These are phyloP conservation scores for Eospalax fontanierii DNA, from an alignment of 2,797 vertebrate genomes.

Conservation along the genomic window DNA sequence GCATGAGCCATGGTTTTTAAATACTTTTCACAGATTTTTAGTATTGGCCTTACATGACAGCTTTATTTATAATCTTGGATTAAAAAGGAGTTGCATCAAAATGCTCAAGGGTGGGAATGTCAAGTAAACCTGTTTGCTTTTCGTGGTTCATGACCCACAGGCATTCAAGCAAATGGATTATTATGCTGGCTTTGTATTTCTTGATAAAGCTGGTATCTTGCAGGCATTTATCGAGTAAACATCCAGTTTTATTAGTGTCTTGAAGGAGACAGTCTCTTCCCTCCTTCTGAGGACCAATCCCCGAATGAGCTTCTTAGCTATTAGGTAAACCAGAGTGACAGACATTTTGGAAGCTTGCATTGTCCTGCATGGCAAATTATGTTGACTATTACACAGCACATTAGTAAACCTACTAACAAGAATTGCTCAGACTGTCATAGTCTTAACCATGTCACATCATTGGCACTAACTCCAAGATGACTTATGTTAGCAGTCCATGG, in stretches of 20 bases:
- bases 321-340: background rate
- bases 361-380: background rate
- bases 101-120: constrained; percentile 52
- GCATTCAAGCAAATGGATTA: constrained; percentile 67
- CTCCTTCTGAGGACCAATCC: background rate
- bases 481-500: background rate
- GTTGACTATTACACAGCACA: background rate
- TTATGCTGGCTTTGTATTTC: constrained; percentile 60
- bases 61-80: constrained; percentile 63
- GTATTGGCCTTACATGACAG: constrained; percentile 34
- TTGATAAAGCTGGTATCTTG: constrained; percentile 64
- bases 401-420: background rate
- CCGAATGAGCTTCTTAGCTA: background rate
- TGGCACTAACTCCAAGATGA: background rate
- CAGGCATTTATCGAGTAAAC: constrained; percentile 29
- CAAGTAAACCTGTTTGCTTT: constrained; percentile 66
- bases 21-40: constrained; percentile 74
- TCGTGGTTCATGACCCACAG: constrained; percentile 49
- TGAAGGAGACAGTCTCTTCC: background rate
- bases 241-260: constrained; percentile 53
- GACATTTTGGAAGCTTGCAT: constrained; percentile 5
- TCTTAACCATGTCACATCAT: background rate
- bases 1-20: constrained; percentile 64
- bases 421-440: background rate
- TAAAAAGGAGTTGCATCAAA: constrained; percentile 29